phyloP scores from a whole-genome alignment of 2,888 invertebrate genomes.

The Pristionchus mayeri region DNA sequence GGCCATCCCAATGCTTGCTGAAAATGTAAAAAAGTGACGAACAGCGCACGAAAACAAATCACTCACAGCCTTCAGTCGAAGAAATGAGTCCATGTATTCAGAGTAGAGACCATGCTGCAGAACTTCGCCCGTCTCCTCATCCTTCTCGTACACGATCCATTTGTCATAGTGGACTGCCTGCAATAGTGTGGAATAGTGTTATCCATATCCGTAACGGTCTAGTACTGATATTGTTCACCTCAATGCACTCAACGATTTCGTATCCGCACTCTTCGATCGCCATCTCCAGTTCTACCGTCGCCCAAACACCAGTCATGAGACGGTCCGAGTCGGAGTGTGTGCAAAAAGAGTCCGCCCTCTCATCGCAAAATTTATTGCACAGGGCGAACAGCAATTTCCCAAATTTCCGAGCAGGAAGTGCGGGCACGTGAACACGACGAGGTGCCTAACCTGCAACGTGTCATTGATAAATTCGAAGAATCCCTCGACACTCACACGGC shows the following conservation, averaged over 20 bases:
- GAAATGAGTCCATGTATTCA: constrained; percentile 48
- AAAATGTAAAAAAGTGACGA: not conserved
- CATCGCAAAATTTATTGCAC: not conserved
- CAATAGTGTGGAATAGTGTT: not conserved
- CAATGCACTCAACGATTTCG: constrained; percentile 1
- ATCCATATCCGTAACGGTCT: too few species aligned
- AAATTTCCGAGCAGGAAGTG: not conserved
- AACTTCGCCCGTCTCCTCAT: constrained; percentile 11
- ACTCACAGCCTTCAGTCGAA: constrained; percentile 47
- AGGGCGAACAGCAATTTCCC: not conserved
- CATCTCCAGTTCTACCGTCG: constrained; percentile 25
- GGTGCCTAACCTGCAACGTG: not conserved
- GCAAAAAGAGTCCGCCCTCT: not conserved
- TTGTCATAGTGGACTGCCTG: constrained; percentile 45
- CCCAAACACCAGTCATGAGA: not conserved
- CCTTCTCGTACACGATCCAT: not conserved
- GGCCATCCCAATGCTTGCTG: constrained; percentile 52
- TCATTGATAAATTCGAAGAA: not conserved
- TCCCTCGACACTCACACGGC: not conserved
- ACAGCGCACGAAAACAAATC: too few species aligned
- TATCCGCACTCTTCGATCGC: constrained; percentile 46
- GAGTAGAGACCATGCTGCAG: constrained; percentile 42
- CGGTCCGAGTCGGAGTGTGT: constrained; percentile 25
- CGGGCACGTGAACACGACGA: not conserved
- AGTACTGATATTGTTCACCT: constrained; percentile 16